Conservation (phyloP, 2,113 vertebrate genomes). For the Halcyon senegalensis region DNA sequence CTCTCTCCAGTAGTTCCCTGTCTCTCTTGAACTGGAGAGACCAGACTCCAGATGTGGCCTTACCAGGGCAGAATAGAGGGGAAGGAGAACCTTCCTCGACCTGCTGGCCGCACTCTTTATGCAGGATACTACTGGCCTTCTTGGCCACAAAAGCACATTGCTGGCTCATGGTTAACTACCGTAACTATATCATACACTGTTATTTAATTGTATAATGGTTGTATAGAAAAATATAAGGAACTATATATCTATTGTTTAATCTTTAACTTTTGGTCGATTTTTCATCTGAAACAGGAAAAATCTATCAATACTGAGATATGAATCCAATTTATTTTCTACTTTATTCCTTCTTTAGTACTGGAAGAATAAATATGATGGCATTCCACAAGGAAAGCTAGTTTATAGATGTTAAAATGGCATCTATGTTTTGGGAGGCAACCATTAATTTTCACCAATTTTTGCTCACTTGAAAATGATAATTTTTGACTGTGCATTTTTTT, state of each 20-base stretch:
- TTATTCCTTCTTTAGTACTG: not conserved
- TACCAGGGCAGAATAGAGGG: too few relatives aligned
- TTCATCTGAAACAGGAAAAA: conserved; percentile 6
- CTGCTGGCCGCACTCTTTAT: too few relatives aligned
- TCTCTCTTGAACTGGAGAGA: too few relatives aligned
- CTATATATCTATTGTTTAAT: not conserved
- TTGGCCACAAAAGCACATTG: too few relatives aligned
- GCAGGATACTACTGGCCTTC: too few relatives aligned
- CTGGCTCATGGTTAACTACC: not conserved
- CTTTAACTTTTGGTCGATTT: not conserved
- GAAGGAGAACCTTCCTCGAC: too few relatives aligned
- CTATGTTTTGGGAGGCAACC: not conserved
- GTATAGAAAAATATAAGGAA: not conserved
- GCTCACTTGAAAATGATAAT: not conserved
- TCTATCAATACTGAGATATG: not conserved
- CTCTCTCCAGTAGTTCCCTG: too few relatives aligned
- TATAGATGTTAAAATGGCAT: not conserved
- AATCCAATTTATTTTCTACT: not conserved
- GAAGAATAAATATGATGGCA: not conserved
- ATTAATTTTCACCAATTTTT: not conserved
- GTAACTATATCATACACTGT: not conserved
- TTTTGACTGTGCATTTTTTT: not conserved
- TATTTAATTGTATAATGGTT: not conserved
- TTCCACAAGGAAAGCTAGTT: not conserved
- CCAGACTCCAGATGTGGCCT: too few relatives aligned